These are phyloP conservation scores for Sphaerodactylus townsendi DNA, from an alignment of 2,113 vertebrate species.

Conservation along the genomic window DNA sequence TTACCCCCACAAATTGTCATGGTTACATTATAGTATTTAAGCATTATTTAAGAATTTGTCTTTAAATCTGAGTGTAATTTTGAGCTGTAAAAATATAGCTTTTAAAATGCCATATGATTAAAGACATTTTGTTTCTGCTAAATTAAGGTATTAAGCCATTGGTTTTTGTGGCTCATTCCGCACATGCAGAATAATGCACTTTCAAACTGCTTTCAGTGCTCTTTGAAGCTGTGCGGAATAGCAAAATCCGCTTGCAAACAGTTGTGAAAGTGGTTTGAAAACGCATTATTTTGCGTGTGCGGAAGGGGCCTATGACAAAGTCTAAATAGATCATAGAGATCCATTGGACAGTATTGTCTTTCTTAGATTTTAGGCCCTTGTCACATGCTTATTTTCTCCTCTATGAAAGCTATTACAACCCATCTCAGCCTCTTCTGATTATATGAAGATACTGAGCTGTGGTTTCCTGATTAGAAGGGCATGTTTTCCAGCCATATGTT, in stretches of 20 bases:
- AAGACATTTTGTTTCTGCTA: background rate
- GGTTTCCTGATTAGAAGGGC: background rate
- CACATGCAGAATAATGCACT: too few species aligned
- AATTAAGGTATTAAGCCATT: background rate
- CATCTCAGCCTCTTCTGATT: background rate
- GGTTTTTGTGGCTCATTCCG: too few species aligned
- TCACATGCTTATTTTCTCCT: background rate
- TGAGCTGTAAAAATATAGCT: background rate
- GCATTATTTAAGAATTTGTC: background rate
- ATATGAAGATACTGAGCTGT: background rate
- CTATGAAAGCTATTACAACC: background rate
- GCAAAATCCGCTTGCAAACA: too few species aligned
- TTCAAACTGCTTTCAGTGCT: too few species aligned
- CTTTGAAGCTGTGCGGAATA: too few species aligned
- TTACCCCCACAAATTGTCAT: background rate
- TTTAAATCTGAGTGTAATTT: background rate
- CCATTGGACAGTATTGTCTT: background rate
- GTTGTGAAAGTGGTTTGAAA: too few species aligned
- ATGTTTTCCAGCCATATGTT: background rate
- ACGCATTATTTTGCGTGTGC: too few species aligned
- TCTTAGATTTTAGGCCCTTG: background rate
- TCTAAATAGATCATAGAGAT: conserved; percentile 6
- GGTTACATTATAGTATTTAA: conserved; percentile 6
- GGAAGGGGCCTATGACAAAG: too few species aligned
- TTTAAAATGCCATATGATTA: background rate